Base-by-base conservation (phyloP, 92 coral and sea anemone genomes). In the Bergia sp. region DNA sequence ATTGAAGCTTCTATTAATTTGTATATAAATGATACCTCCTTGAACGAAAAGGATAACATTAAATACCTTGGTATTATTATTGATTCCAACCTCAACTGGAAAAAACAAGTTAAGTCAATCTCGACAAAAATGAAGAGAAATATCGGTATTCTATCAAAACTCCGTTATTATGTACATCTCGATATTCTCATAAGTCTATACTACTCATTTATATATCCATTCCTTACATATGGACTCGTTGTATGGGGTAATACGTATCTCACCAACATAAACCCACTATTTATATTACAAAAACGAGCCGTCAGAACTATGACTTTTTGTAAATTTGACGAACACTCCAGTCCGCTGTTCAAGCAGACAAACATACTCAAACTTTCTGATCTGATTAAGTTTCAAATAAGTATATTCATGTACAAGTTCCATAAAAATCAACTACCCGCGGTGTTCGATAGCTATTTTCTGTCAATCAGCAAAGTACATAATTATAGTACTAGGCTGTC, bases 331-430 rank as follows among this genome's bases (percentile, higher is more conserved):
- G 75, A 69, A 69, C 75, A 29, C 29, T 29, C 29, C 29, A 29
- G 29, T 29, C 29, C 29, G 29, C 29, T 29, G 29, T 29, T 29
- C n/a, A 18, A 16, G 29, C 75, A 69, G 75, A 55, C 64, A 55
- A 55, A 55, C 64, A 55, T 29, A 29, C 29, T 29, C 29, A 29
- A 29, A 29, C 29, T 69, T 69, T 69, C 7, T 69, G 75, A 69
- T 69, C 75, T 69, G 75, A 69, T 69, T 69, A 69, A 29, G 29
- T 29, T 29, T 29, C 29, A 29, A 29, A 29, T 7, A 15, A 61
- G 67, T 61, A 61, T 61, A 72, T 72, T 72, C 76, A 72, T 72
- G 76, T 72, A 72, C 76, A 72, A 72, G 76, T n/a, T 72, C 76
- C 76, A 72, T 72, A 72, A 72, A 72, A 72, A 72, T 72, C 76